These are phyloP conservation scores for Marisa cornuarietis DNA, from an alignment of 1,140 invertebrate genomes.

Conservation along the genomic window DNA sequence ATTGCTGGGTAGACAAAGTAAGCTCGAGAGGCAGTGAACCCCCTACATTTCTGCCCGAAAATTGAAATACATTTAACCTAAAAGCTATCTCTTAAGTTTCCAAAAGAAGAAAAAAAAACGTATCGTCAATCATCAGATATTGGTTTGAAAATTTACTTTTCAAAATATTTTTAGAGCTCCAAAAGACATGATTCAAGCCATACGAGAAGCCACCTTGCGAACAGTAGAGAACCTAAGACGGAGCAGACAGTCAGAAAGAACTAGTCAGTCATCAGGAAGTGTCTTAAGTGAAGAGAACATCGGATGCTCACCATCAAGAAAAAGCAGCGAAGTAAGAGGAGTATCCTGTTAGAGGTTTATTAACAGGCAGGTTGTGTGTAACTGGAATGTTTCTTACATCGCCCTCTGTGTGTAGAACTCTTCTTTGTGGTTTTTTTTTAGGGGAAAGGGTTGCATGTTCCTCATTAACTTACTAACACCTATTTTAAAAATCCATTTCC, in stretches of 20 bases:
- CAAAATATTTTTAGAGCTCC: not conserved
- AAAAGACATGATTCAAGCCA: not conserved
- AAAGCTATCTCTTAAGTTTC: not conserved
- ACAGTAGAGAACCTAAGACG: not conserved
- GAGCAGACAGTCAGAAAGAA: conserved; percentile 3
- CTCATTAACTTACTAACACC: too few species aligned
- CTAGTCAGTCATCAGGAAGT: not conserved
- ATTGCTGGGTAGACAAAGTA: not conserved
- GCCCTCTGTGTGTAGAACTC: too few species aligned
- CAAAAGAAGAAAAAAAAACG: not conserved
- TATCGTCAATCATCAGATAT: not conserved
- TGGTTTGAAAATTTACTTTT: not conserved
- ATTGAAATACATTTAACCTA: not conserved
- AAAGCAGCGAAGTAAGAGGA: not conserved
- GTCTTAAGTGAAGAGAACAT: conserved; percentile 4
- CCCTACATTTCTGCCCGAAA: not conserved
- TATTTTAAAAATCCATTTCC: too few species aligned
- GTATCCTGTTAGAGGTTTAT: not conserved
- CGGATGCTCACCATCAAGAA: not conserved
- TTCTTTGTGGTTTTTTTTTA: too few species aligned
- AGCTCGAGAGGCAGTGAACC: not conserved
- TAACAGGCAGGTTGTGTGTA: not conserved
- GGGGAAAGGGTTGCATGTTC: too few species aligned
- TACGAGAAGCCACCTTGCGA: not conserved
- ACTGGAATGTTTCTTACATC: not conserved